Evolutionary conservation across 1,140 invertebrate species (phyloP), one percentile per base, ranked within the genome.

Genomic region (Harpegnathos saltator): DNA sequence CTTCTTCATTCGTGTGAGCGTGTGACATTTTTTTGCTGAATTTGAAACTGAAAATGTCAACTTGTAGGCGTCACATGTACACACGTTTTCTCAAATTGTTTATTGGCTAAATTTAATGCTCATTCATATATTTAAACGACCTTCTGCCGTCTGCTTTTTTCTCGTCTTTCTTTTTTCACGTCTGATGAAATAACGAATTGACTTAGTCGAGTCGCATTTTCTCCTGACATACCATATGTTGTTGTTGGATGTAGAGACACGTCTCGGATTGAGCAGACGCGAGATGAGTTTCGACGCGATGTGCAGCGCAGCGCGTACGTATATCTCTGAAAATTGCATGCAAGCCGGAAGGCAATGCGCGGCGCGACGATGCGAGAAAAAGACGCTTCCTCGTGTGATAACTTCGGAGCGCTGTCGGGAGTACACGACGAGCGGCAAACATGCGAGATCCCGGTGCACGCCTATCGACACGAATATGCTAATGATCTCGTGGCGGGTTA

Each of bases 401-500:
- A 65, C 29, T 50, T 56, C 3, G 17, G 52, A 72, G 54, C 22
- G 58, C 26, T 87, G 78, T 85, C 73, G 82, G 72, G 56, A 82
- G 73, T 75, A 48, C 75, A 56, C 38, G 68, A 89, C 75, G 81
- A 68, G 77, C 87, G 82, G 66, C 62, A 62, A 77, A 89, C 89
- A 89, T 88, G 86, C 69, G 74, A 85, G 82, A 85, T 89, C 90
- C 82, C 61, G 88, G 68, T 83, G 82, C 77, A 85, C 58, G 83
- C 80, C 85, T 90, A 89, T 91, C 90, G 85, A 89, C 89, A 88
- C 89, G 86, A 91, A 92, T 90, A 93, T 91, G 92, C 90, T 93
- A 93, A 93, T 93, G 83, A 90, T 89, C 74, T 80, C 62, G 85
- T 86, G 85, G 85, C 87, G 85, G 85, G 91, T 92, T 92, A 92